Conservation (phyloP, 2,113 vertebrate genomes). For the Gadus macrocephalus region DNA sequence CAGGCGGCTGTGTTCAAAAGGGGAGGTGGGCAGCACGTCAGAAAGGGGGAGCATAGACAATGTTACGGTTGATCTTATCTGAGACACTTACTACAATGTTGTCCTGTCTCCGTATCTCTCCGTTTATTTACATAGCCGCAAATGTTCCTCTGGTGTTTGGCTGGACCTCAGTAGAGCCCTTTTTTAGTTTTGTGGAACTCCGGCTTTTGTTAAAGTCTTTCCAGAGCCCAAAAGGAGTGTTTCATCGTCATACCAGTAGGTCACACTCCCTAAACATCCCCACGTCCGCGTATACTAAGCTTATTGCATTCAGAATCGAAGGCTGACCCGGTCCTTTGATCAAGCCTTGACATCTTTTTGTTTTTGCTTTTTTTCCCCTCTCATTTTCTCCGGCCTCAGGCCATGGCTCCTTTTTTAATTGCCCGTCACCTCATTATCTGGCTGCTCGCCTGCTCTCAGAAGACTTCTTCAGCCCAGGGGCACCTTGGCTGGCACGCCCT, state of each 20-base stretch:
- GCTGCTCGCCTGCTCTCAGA: constrained; percentile 5
- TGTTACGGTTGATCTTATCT: not conserved
- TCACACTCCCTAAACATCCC: no score
- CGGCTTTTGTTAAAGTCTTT: no score
- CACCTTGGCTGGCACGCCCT: not conserved
- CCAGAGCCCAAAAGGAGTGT: no score
- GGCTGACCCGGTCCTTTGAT: not conserved
- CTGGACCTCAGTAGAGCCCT: no score
- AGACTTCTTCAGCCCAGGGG: not conserved
- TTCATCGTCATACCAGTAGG: no score
- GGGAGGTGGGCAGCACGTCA: constrained; percentile 2
- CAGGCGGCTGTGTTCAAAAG: constrained; percentile 12
- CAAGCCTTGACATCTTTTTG: not conserved
- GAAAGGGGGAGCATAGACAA: not conserved
- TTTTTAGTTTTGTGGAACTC: no score
- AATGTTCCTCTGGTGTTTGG: no score
- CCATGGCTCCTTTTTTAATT: constrained; percentile 13
- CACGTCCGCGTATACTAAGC: no score
- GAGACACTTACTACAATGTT: not conserved
- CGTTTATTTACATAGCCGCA: no score
- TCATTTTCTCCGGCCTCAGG: no score
- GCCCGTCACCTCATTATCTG: constrained; percentile 2
- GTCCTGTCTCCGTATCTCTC: no score
- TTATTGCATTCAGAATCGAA: not conserved
- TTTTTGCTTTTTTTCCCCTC: not conserved